A percentile compares a stretch with the other conserved stretches of the same genome.
phyloP scores from a whole-genome alignment of 2,797 vertebrate genomes.

The Picus viridis region DNA sequence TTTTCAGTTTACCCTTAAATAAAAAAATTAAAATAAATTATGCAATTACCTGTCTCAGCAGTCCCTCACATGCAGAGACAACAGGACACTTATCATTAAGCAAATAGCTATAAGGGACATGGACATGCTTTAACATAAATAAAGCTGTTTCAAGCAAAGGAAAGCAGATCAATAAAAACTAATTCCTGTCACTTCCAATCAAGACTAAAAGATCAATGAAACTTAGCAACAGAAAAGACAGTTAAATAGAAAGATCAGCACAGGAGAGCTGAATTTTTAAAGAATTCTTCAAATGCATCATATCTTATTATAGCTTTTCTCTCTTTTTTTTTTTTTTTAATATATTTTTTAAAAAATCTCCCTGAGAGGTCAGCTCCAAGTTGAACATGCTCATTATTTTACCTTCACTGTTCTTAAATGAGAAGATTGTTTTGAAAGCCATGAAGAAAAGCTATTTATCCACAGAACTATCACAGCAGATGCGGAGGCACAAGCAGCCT shows the following conservation, averaged over 20 bases:
- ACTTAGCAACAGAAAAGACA: constrained; percentile 40
- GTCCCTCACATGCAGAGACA: neutral
- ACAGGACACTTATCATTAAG: constrained; percentile 16
- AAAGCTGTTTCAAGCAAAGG: constrained; percentile 63
- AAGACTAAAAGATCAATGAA: constrained; percentile 42
- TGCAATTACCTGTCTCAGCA: neutral
- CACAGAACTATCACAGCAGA: neutral
- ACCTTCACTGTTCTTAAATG: neutral
- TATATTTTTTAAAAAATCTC: neutral
- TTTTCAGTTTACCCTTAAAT: neutral
- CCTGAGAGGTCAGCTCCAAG: neutral
- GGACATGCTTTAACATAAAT: constrained; percentile 60
- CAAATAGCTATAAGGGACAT: neutral
- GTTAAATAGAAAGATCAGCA: constrained; percentile 8
- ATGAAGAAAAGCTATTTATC: neutral
- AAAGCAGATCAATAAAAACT: constrained; percentile 63
- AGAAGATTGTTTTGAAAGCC: neutral
- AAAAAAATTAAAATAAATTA: neutral
- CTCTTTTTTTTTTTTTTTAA: neutral
- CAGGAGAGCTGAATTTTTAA: constrained; percentile 4
- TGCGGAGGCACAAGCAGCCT: neutral
- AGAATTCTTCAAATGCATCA: constrained; percentile 27
- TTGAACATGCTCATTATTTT: neutral
- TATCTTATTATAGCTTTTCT: neutral
- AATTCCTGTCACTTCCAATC: constrained; percentile 62